Percentiles rank a stretch among this genome's conserved stretches.
These are phyloP conservation scores for Temnothorax longispinosus DNA, from an alignment of 1,140 invertebrate genomes.

Conservation along the genomic window DNA sequence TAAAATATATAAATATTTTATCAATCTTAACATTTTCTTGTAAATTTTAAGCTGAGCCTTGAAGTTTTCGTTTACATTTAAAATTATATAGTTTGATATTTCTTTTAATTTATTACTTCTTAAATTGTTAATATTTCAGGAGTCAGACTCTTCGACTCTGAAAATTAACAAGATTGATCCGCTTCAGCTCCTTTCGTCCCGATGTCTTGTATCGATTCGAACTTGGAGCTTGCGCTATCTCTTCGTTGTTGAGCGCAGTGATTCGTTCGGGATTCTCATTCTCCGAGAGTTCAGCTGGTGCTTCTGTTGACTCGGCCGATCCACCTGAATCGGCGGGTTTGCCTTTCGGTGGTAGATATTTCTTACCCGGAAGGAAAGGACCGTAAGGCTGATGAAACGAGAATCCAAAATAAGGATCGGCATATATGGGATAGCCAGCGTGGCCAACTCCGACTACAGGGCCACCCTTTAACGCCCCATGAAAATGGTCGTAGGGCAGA, in stretches of 20 bases:
- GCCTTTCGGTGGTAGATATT: constrained; percentile 27
- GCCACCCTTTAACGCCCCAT: constrained; percentile 16
- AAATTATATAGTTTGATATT: background rate
- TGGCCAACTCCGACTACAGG: constrained; percentile 44
- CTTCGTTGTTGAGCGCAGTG: background rate
- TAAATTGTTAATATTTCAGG: background rate
- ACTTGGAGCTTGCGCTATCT: constrained; percentile 6
- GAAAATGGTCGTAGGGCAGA: constrained; percentile 42
- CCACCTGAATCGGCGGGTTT: constrained; percentile 40
- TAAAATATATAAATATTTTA: background rate
- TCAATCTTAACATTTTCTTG: background rate
- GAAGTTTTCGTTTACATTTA: background rate
- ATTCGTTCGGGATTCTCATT: constrained; percentile 32
- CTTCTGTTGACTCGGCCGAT: background rate
- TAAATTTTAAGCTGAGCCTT: background rate
- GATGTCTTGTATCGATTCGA: constrained; percentile 28
- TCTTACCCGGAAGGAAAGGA: constrained; percentile 20
- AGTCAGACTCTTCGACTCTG: background rate
- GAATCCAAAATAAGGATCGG: constrained; percentile 49
- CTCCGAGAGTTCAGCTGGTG: background rate
- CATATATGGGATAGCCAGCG: constrained; percentile 40
- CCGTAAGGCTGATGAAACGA: constrained; percentile 44
- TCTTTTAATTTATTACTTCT: background rate
- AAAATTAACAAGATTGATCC: background rate
- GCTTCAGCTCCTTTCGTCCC: background rate